phyloP scores from a whole-genome alignment of 2,888 invertebrate genomes.

The Tholera decimalis region DNA sequence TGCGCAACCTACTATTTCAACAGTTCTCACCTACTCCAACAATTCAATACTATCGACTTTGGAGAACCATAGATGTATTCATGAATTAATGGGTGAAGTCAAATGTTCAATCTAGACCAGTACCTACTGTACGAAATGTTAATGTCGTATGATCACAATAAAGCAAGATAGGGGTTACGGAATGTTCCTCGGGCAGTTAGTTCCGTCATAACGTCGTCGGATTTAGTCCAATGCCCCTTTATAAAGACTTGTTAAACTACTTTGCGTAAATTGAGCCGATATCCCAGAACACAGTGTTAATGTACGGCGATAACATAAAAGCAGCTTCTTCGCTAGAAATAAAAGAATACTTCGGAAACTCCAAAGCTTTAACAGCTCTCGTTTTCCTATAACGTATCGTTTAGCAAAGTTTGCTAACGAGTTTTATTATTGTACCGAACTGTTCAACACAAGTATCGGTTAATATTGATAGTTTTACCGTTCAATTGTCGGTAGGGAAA shows the following conservation, averaged over 20 bases:
- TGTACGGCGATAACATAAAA: conserved; percentile 41
- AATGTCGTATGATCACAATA: conserved; percentile 17
- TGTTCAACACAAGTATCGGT: conserved; percentile 27
- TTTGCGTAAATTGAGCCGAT: conserved; percentile 29
- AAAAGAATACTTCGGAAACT: conserved; percentile 41
- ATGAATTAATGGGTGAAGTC: conserved; percentile 7
- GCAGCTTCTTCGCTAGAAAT: conserved; percentile 27
- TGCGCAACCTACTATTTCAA: neutral
- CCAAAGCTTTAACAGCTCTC: conserved; percentile 29
- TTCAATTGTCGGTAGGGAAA: conserved; percentile 12
- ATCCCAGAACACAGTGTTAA: conserved; percentile 23
- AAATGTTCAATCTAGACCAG: neutral
- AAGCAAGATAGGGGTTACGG: conserved; percentile 31
- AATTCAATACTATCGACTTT: conserved; percentile 17
- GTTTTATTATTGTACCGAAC: conserved; percentile 46
- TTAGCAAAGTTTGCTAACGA: conserved; percentile 51
- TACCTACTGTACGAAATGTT: conserved; percentile 1
- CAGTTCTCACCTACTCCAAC: conserved; percentile 11
- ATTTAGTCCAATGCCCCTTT: conserved; percentile 37
- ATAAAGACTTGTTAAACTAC: conserved; percentile 52
- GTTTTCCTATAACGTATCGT: conserved; percentile 36
- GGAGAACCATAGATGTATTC: conserved; percentile 16
- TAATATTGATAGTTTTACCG: conserved; percentile 22
- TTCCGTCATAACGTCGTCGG: conserved; percentile 31
- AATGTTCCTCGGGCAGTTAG: conserved; percentile 41